Evolutionary conservation across 2,797 vertebrate genomes (phyloP).

Genomic region (Salmo trutta): DNA sequence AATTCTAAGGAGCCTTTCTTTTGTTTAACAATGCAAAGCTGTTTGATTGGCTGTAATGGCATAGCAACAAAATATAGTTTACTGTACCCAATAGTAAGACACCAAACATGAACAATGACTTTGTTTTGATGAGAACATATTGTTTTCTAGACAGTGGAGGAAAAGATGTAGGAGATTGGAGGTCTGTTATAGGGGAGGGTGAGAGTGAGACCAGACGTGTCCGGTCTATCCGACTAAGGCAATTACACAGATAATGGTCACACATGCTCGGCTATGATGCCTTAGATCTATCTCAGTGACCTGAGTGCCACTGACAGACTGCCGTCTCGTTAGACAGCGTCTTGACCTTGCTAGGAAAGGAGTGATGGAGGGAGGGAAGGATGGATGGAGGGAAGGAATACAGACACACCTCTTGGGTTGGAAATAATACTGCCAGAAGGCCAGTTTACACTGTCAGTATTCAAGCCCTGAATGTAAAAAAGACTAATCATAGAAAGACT

Average conservation of each 20-base stretch:
- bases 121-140: background rate
- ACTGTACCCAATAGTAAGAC: background rate
- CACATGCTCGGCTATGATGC: background rate
- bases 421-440: too few species aligned
- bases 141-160: background rate
- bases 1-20: background rate
- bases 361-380: background rate
- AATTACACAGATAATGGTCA: constrained; percentile 4
- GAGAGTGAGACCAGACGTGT: background rate
- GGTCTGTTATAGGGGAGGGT: too few species aligned
- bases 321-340: background rate
- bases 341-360: background rate
- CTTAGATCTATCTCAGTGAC: background rate
- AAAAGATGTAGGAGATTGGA: background rate
- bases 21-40: background rate
- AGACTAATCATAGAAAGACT: too few species aligned
- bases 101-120: background rate
- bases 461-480: too few species aligned
- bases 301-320: background rate
- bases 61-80: background rate
- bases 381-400: too few species aligned
- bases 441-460: too few species aligned
- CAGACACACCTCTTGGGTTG: too few species aligned
- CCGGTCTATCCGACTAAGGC: background rate
- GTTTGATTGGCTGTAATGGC: background rate